Evolutionary conservation across 1,140 invertebrate genomes (phyloP).

Genomic region (Carposina sasakii): DNA sequence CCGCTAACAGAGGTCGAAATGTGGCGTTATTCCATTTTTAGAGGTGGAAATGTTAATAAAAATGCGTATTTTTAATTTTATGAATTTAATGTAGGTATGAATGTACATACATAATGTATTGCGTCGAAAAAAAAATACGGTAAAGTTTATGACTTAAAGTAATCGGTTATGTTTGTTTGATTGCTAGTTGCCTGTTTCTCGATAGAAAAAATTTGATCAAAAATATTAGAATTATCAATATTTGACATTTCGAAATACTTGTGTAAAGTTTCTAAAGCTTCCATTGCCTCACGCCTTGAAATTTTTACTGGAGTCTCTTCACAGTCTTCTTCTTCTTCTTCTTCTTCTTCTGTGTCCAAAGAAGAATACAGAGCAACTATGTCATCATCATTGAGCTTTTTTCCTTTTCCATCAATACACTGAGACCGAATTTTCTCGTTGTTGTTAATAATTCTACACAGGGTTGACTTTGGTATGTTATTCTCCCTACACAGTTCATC

Average conservation of each 20-base stretch:
- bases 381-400: constrained; percentile 1
- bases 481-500: not conserved
- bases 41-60: not conserved
- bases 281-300: constrained; percentile 1
- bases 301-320: constrained; percentile 8
- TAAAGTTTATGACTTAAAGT: not conserved
- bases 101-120: not conserved
- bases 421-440: constrained; percentile 2
- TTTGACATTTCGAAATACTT: constrained; percentile 4
- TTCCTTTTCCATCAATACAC: constrained; percentile 4
- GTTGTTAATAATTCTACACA: constrained; percentile 1
- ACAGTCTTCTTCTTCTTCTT: constrained; percentile 4
- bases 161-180: not conserved
- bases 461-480: not conserved
- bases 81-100: not conserved
- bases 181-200: constrained; percentile 3
- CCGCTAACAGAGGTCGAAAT: not conserved
- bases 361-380: constrained; percentile 2
- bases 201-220: constrained; percentile 3
- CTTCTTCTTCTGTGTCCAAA: constrained; percentile 3
- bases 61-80: not conserved
- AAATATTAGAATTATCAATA: constrained; percentile 6
- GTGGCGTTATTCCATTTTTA: not conserved
- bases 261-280: constrained; percentile 5
- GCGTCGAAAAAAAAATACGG: not conserved